These are phyloP conservation scores for Drosophila athabasca DNA, from an alignment of 1,140 invertebrate genomes.

Conservation along the genomic window DNA sequence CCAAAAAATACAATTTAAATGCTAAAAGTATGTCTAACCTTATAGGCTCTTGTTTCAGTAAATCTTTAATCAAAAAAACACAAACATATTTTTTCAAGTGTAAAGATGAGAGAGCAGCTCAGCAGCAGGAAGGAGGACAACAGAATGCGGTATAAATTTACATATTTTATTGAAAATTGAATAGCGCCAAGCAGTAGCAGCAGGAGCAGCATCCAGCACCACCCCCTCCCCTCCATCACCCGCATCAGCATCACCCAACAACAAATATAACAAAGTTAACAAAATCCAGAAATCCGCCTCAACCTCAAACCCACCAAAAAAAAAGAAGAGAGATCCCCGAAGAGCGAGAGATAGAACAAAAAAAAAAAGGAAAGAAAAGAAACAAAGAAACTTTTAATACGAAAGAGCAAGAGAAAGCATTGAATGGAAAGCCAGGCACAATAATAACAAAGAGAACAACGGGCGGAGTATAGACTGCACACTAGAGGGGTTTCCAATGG, in stretches of 20 bases:
- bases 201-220: slow-evolving; percentile 23
- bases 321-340: slow-evolving; percentile 39
- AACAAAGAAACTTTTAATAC: slow-evolving; percentile 65
- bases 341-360: slow-evolving; percentile 19
- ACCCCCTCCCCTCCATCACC: slow-evolving; percentile 1
- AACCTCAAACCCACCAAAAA: slow-evolving; percentile 5
- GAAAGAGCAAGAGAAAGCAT: slow-evolving; percentile 58
- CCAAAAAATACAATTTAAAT: no score
- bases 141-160: slow-evolving; percentile 78
- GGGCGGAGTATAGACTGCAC: neutral
- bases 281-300: slow-evolving; percentile 67
- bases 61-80: no score
- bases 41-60: no score
- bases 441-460: slow-evolving; percentile 71
- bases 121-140: slow-evolving; percentile 45
- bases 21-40: no score
- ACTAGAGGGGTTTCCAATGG: no score
- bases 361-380: slow-evolving; percentile 26
- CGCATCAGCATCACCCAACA: slow-evolving; percentile 34
- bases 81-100: slow-evolving; percentile 3
- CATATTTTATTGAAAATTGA: slow-evolving; percentile 82
- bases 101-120: slow-evolving; percentile 25
- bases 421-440: slow-evolving; percentile 66
- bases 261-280: slow-evolving; percentile 77
- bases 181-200: slow-evolving; percentile 53